phyloP scores from a whole-genome alignment of 23 tunicate genomes.

The Aplidium turbinatum region DNA sequence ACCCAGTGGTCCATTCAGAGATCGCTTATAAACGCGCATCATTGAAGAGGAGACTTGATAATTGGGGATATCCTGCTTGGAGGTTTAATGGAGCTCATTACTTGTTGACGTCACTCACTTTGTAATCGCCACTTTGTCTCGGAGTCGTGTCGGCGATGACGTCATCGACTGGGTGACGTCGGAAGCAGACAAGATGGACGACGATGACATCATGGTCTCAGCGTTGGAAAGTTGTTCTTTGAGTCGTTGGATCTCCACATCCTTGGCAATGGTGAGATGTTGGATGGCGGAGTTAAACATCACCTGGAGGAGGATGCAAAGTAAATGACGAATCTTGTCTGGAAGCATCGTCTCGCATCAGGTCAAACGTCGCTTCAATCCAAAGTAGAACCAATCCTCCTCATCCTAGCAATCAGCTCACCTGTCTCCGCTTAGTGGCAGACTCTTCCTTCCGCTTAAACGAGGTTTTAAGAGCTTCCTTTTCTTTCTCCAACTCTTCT shows the following conservation, averaged over 20 bases:
- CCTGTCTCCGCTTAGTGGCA: slow-evolving; percentile 78
- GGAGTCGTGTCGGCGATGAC: slow-evolving; percentile 17
- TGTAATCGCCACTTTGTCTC: slow-evolving; percentile 32
- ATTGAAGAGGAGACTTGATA: too few relatives aligned
- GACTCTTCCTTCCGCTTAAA: slow-evolving; percentile 62
- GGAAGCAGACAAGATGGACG: neutral
- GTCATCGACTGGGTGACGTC: slow-evolving; percentile 18
- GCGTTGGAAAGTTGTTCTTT: slow-evolving; percentile 20
- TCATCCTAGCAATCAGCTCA: slow-evolving; percentile 12
- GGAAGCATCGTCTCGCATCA: neutral
- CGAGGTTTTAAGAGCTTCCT: slow-evolving; percentile 35
- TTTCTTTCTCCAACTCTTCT: slow-evolving; percentile 35
- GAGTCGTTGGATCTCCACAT: slow-evolving; percentile 60
- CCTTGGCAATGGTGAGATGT: slow-evolving; percentile 58
- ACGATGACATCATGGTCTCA: slow-evolving; percentile 26
- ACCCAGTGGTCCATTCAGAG: too few relatives aligned
- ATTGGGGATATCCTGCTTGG: too few relatives aligned
- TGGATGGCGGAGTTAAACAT: slow-evolving; percentile 84
- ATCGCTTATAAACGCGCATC: too few relatives aligned
- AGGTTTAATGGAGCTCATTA: too few relatives aligned
- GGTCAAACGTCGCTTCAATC: neutral
- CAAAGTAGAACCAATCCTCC: neutral
- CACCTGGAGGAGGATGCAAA: slow-evolving; percentile 33
- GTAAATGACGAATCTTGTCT: neutral
- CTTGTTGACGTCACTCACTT: slow-evolving; percentile 40